A percentile compares a stretch with the other conserved stretches of the same genome.
These are phyloP conservation scores for Salminus brasiliensis DNA, from an alignment of 2,113 vertebrate genomes.

Conservation along the genomic window DNA sequence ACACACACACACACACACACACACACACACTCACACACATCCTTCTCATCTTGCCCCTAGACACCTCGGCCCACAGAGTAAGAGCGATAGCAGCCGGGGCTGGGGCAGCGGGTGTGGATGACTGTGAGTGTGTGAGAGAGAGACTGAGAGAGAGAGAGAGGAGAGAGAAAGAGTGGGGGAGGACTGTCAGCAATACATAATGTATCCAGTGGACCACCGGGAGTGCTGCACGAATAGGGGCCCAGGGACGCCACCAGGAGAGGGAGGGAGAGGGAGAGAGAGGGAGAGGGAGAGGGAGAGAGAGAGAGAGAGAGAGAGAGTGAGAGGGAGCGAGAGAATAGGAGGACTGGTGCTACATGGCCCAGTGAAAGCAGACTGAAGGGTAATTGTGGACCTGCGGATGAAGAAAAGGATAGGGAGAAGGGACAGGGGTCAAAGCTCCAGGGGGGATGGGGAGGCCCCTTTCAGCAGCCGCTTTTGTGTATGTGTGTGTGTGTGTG, in stretches of 20 bases:
- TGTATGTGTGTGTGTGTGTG: slow-evolving; percentile 21
- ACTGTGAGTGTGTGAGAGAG: slow-evolving; percentile 4
- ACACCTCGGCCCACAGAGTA: slow-evolving; percentile 38
- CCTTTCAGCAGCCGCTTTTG: slow-evolving; percentile 32
- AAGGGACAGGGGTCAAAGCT: slow-evolving; percentile 40
- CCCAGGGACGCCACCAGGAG: slow-evolving; percentile 7
- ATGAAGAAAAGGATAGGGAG: slow-evolving; percentile 35
- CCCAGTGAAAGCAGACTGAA: slow-evolving; percentile 38
- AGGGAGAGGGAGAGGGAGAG: neutral
- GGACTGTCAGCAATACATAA: slow-evolving; percentile 48
- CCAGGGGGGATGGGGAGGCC: slow-evolving; percentile 42
- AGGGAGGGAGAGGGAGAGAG: slow-evolving; percentile 7
- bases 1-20: slow-evolving; percentile 31
- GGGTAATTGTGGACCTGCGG: slow-evolving; percentile 43
- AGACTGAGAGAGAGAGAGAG: neutral
- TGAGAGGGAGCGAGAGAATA: neutral
- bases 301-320: neutral
- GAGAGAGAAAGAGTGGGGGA: slow-evolving; percentile 12
- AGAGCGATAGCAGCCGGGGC: slow-evolving; percentile 29
- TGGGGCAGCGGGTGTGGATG: slow-evolving; percentile 11
- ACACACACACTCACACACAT: slow-evolving; percentile 35
- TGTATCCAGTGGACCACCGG: slow-evolving; percentile 55
- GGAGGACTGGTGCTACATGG: slow-evolving; percentile 22
- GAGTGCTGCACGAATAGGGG: slow-evolving; percentile 45
- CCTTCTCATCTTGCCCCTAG: slow-evolving; percentile 46